phyloP scores from a whole-genome alignment of 1,140 invertebrate species.

The Leucophenga varia region DNA sequence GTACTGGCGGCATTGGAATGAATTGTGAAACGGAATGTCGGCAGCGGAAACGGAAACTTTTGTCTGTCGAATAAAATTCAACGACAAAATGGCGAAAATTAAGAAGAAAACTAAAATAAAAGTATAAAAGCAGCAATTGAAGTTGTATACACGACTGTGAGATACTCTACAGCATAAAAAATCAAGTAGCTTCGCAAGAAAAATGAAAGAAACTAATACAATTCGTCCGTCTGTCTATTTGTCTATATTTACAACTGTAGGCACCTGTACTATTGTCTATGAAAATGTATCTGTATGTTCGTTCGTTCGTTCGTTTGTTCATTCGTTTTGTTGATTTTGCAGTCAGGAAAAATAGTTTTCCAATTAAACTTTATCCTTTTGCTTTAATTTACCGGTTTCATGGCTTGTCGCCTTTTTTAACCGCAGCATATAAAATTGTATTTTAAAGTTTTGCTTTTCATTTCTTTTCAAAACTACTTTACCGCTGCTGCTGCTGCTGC shows the following conservation, averaged over 20 bases:
- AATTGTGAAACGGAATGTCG: too few species aligned
- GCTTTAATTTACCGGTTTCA: slow-evolving; percentile 57
- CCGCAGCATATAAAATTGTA: slow-evolving; percentile 43
- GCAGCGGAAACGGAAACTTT: slow-evolving; percentile 52
- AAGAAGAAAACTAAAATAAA: slow-evolving; percentile 52
- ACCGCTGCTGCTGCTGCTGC: too few species aligned
- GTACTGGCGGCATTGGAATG: slow-evolving; percentile 26
- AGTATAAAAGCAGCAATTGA: slow-evolving; percentile 45
- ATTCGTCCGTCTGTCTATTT: too few species aligned
- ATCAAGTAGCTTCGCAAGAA: too few species aligned
- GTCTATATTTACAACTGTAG: too few species aligned
- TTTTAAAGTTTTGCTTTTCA: slow-evolving; percentile 44
- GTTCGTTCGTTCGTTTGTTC: background rate
- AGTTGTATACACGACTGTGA: too few species aligned
- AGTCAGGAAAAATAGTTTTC: slow-evolving; percentile 54
- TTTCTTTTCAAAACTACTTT: slow-evolving; percentile 8
- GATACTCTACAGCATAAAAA: too few species aligned
- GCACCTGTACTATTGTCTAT: too few species aligned
- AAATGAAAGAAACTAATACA: too few species aligned
- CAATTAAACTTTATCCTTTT: slow-evolving; percentile 57
- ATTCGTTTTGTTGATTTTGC: background rate
- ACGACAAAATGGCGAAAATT: slow-evolving; percentile 48
- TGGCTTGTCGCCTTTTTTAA: slow-evolving; percentile 56
- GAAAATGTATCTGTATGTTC: background rate
- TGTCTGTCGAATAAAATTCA: slow-evolving; percentile 46